Evolutionary conservation across 1,140 invertebrate genomes (phyloP).

Genomic region (Tetragnatha versicolor): DNA sequence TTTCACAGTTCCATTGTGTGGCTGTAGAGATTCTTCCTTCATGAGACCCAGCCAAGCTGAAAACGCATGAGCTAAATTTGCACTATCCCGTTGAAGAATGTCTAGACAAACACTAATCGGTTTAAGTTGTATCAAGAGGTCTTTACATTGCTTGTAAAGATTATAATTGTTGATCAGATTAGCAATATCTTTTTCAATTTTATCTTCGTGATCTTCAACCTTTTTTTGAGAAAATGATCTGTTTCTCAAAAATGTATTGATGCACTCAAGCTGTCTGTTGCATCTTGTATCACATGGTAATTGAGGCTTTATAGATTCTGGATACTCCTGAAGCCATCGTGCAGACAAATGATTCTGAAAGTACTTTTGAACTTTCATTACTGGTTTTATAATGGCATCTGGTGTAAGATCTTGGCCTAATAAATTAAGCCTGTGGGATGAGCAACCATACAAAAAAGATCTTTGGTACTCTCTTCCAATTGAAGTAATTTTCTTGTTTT

Average conservation of each 20-base stretch:
- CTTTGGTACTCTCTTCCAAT: too few relatives aligned
- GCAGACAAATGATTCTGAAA: background rate
- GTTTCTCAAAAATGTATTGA: background rate
- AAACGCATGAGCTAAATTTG: background rate
- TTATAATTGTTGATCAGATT: slow-evolving; percentile 1
- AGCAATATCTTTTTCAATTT: background rate
- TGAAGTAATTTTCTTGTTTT: too few relatives aligned
- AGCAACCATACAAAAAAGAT: background rate
- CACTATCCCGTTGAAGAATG: background rate
- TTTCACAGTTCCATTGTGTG: background rate
- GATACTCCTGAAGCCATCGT: background rate
- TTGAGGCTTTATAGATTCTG: background rate
- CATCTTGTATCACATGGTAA: background rate
- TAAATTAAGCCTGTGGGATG: background rate
- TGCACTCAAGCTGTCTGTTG: background rate
- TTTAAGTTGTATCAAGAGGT: background rate
- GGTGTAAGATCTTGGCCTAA: background rate
- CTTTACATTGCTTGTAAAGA: background rate
- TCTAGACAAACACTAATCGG: background rate
- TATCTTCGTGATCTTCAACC: background rate
- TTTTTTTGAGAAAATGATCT: background rate
- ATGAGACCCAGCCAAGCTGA: background rate
- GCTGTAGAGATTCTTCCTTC: background rate
- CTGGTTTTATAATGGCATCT: background rate
- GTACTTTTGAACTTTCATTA: background rate